Percentiles rank a stretch among this genome's conserved stretches.
Evolutionary conservation across 23 tunicate species (phyloP).

Genomic region (Oikopleura vanhoeffeni): DNA sequence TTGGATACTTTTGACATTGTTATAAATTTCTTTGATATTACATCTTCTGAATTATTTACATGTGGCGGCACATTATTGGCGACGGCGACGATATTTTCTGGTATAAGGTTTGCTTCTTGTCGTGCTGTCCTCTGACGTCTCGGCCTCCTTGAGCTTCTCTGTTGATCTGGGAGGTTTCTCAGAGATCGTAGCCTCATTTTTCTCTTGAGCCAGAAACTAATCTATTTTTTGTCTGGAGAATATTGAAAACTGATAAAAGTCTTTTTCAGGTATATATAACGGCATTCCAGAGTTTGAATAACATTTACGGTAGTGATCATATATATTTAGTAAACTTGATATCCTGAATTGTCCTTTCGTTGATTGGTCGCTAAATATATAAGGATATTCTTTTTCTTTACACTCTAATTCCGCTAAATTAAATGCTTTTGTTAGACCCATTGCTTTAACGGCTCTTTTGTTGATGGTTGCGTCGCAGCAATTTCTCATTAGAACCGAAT

Average conservation of each 20-base stretch:
- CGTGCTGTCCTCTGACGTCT: background rate
- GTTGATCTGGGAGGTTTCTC: background rate
- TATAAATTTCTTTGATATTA: background rate
- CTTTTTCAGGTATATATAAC: background rate
- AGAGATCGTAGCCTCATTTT: background rate
- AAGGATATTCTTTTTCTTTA: background rate
- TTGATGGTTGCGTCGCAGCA: background rate
- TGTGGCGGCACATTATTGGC: no score
- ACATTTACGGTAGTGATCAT: background rate
- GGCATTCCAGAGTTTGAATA: background rate
- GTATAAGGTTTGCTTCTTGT: background rate
- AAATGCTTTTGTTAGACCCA: background rate
- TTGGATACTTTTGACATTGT: background rate
- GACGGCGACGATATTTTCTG: no score
- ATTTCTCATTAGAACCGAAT: background rate
- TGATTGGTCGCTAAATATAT: slow-evolving; percentile 4
- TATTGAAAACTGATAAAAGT: background rate
- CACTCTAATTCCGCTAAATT: background rate
- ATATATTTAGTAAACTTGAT: background rate
- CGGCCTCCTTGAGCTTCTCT: background rate
- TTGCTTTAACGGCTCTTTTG: background rate
- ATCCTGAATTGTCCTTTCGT: background rate
- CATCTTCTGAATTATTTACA: no score
- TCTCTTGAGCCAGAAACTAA: background rate
- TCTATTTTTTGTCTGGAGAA: background rate